Evolutionary conservation across 1,140 invertebrate species (phyloP), one percentile per base, ranked within the genome.

Genomic region (Saccostrea cuccullata): DNA sequence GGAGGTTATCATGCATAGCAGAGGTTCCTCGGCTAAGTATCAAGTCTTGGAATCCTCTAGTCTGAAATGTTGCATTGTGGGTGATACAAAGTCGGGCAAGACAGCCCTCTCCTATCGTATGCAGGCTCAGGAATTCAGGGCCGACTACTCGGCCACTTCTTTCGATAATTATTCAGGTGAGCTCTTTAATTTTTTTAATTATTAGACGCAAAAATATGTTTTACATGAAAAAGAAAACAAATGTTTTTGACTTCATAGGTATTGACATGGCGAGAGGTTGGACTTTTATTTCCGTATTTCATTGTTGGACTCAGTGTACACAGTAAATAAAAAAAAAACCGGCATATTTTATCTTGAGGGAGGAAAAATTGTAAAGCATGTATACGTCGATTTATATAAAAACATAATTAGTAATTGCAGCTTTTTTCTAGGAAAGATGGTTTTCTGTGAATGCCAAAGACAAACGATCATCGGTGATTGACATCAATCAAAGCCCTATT

Each of bases 71-170:
- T 55, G 40, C n/a, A 55, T 84, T n/a, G 55, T 84, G 11, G 82
- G 82, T 8, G 40, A 84, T 40, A 84, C 82, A 36, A 56, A 56
- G 55, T 55, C 40, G 0, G 82, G 82, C 40, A 84, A 84, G 82
- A 84, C 40, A 20, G 55, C 40, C 20, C 17, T 84, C 15, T 40
- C 82, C 23, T 84, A 55, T 36, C 82, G 82, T 17, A 12, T 84
- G 15, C 40, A 55, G n/a, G 17, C 40, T 23, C 82, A 84, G 47
- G 55, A 55, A 55, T 84, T 84, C 30, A 84, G 55, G 55, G 40
- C n/a, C 17, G 82, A 84, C n/a, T 84, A 84, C 55, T 84, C 82
- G n/a, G 40, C 82, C 30, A 84, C 82, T 55, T 84, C 55, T n/a
- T 84, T 84, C 55, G 82, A 84, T 56, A 84, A 84, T 55, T 84